These are phyloP conservation scores for Pterocles gutturalis DNA, from an alignment of 2,113 vertebrate species.

Conservation along the genomic window DNA sequence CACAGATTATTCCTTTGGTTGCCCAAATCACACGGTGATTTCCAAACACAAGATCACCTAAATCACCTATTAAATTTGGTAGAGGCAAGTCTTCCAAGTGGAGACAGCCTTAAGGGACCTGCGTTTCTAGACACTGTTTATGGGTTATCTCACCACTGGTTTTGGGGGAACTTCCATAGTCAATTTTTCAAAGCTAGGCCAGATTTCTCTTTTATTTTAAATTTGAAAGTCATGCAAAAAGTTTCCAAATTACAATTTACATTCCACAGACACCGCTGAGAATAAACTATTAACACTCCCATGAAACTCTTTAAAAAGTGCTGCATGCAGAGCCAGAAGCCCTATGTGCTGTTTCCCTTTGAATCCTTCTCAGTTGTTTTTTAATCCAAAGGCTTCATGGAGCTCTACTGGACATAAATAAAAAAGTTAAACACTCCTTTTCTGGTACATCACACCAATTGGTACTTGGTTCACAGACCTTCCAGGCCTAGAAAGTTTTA, in stretches of 20 bases:
- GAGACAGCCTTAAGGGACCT: neutral
- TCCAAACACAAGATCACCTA: neutral
- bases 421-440: conserved; percentile 8
- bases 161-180: neutral
- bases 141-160: neutral
- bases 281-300: neutral
- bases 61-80: neutral
- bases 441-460: neutral
- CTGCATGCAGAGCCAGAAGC: neutral
- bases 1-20: neutral
- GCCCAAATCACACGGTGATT: neutral
- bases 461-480: conserved; percentile 9
- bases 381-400: neutral
- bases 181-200: neutral
- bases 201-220: neutral
- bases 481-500: neutral
- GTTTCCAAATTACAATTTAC: neutral
- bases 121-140: neutral
- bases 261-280: neutral
- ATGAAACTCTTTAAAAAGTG: neutral
- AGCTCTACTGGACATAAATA: conserved; percentile 17
- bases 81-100: neutral
- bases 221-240: neutral
- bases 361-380: neutral
- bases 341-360: neutral